phyloP scores from a whole-genome alignment of 2,888 invertebrate species.

The Ormyrus thymus region DNA sequence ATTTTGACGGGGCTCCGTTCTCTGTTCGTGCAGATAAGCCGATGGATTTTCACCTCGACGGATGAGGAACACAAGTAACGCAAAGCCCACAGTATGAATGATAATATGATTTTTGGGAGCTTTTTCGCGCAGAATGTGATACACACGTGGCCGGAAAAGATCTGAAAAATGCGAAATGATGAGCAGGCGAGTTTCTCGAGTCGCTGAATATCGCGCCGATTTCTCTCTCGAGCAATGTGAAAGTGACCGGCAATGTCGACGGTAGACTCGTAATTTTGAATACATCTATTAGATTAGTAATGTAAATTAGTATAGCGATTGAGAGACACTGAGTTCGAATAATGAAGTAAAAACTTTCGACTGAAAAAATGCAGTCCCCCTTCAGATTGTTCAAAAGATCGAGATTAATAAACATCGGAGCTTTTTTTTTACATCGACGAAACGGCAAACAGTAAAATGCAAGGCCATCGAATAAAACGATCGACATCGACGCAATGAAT shows the following conservation, averaged over 20 bases:
- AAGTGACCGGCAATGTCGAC: no score
- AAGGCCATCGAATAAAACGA: slow-evolving; percentile 8
- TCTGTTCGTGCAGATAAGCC: slow-evolving; percentile 18
- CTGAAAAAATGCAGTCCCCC: no score
- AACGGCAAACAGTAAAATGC: neutral
- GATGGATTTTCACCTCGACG: slow-evolving; percentile 20
- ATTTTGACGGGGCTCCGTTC: slow-evolving; percentile 12
- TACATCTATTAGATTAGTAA: no score
- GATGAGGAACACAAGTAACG: slow-evolving; percentile 46
- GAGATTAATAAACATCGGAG: no score
- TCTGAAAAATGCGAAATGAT: slow-evolving; percentile 61
- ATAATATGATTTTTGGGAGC: slow-evolving; percentile 7
- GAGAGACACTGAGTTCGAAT: no score
- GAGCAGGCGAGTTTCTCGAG: slow-evolving; percentile 55
- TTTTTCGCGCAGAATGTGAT: slow-evolving; percentile 39
- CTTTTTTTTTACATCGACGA: slow-evolving; percentile 4
- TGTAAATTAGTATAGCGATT: no score
- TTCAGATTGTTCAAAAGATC: no score
- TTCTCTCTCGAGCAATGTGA: no score
- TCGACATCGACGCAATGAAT: slow-evolving; percentile 29
- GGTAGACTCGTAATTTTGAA: no score
- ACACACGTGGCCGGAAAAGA: slow-evolving; percentile 63
- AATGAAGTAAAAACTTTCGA: no score
- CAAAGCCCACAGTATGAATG: slow-evolving; percentile 37
- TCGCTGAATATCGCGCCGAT: slow-evolving; percentile 28